Evolutionary conservation across 1,140 invertebrate species (phyloP), one percentile per base, ranked within the genome.

Genomic region (Macrostomum lignano): DNA sequence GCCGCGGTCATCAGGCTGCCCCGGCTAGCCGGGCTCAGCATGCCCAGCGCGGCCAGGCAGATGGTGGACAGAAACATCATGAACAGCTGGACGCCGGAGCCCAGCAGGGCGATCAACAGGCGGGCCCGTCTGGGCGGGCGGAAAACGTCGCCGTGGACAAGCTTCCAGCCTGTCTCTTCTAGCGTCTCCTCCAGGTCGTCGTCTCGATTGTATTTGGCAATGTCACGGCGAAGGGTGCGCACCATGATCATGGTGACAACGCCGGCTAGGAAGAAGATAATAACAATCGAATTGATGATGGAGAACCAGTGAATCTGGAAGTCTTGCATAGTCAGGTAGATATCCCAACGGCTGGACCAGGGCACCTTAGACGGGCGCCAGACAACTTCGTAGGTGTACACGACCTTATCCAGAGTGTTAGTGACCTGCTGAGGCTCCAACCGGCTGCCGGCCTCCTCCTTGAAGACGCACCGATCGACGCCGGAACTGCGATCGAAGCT

Each of bases 281-380:
- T 82, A 19, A 93, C 73, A 32, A 94, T 67, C 9, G 82, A 91
- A 61, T 96, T 94, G 33, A 96, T 70, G 46, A 98, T 96, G n/a
- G 82, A 93, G 55, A 96, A 96, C 86, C 84, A 96, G 64, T 96
- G 86, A 49, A 94, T 94, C 58, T 94, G 75, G 7, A 82, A 78
- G 64, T 93, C 81, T 43, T 69, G 81, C 78, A 91, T 88, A 15
- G 54, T 47, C 22, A 96, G 63, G 52, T 91, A 91, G 38, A 77
- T 79, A 45, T 94, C 84, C 86, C 84, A 94, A 48, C 56, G 65
- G 15, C 78, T 88, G 2, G 82, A 82, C 82, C 84, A 94, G 44
- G 72, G 71, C 21, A 93, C 69, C 35, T 73, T 69, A 24, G 78
- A 86, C 41, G 68, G 58, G 40, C 70, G 67, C 82, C 81, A 94